These are phyloP conservation scores for Notoglanidium macrostoma DNA, from an alignment of 2,797 vertebrate genomes.

Conservation along the genomic window DNA sequence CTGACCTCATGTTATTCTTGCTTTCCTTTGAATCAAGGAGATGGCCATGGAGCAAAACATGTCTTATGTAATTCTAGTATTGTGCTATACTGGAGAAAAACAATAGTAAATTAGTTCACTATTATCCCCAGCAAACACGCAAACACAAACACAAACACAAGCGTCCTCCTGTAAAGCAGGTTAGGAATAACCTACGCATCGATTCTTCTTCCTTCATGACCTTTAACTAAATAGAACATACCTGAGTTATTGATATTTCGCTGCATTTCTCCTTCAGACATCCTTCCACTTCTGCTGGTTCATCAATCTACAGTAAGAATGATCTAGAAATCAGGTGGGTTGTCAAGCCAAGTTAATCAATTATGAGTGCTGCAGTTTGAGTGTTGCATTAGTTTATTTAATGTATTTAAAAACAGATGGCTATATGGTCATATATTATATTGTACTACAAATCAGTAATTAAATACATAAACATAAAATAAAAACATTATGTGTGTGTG, in stretches of 20 bases:
- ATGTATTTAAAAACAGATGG: background rate
- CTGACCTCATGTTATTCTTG: background rate
- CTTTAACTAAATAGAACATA: slow-evolving; percentile 44
- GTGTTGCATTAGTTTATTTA: background rate
- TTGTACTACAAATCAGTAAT: background rate
- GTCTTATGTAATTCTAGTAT: background rate
- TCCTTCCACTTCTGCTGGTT: slow-evolving; percentile 19
- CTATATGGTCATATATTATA: background rate
- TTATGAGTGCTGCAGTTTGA: background rate
- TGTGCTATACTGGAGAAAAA: background rate
- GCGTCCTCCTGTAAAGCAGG: slow-evolving; percentile 7
- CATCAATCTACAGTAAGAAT: background rate
- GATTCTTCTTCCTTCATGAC: slow-evolving; percentile 25
- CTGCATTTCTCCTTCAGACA: slow-evolving; percentile 23
- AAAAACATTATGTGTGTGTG: no score
- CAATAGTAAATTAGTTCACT: no score
- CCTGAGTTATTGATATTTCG: slow-evolving; percentile 38
- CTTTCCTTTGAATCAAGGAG: background rate
- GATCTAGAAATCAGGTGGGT: background rate
- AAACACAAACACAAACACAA: background rate
- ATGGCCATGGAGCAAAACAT: no score
- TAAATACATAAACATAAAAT: background rate
- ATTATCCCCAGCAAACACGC: background rate
- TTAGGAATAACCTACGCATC: slow-evolving; percentile 21
- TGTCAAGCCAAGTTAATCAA: background rate